Conservation (phyloP, 2,888 invertebrate genomes). For the Dexiosoma caninum region DNA sequence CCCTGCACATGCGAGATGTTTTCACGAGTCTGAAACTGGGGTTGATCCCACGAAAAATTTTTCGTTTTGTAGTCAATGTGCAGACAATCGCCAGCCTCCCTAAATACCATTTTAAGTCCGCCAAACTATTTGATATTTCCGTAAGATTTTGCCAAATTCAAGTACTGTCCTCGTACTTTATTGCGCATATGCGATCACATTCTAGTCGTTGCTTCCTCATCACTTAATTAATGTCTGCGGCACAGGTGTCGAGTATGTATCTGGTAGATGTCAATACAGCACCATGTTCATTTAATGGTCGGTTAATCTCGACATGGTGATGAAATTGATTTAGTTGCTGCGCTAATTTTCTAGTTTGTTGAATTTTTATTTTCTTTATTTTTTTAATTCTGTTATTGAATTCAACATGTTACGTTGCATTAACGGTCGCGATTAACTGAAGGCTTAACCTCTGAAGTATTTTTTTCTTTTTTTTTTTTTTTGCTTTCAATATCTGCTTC, state of each 20-base stretch:
- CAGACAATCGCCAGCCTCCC: no score
- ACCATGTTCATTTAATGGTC: slow-evolving; percentile 50
- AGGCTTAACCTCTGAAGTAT: slow-evolving; percentile 1
- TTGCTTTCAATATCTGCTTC: not conserved
- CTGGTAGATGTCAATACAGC: slow-evolving; percentile 36
- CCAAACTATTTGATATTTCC: not conserved
- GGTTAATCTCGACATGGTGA: slow-evolving; percentile 16
- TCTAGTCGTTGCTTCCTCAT: slow-evolving; percentile 40
- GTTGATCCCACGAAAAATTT: no score
- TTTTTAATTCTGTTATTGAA: not conserved
- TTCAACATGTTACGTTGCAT: not conserved
- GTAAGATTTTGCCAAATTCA: not conserved
- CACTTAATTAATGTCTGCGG: slow-evolving; percentile 19
- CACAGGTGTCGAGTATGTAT: slow-evolving; percentile 58
- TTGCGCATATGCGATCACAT: not conserved
- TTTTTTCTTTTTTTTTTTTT: not conserved
- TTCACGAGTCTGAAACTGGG: no score
- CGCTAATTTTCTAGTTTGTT: slow-evolving; percentile 50
- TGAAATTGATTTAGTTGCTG: slow-evolving; percentile 40
- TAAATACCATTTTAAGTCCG: no score
- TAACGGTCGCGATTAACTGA: not conserved
- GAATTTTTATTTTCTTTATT: slow-evolving; percentile 6
- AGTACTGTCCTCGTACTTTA: not conserved
- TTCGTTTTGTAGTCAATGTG: no score
- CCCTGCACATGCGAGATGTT: no score